These are phyloP conservation scores for Aproaerema taeniolella DNA, from an alignment of 2,888 invertebrate genomes.

Conservation along the genomic window DNA sequence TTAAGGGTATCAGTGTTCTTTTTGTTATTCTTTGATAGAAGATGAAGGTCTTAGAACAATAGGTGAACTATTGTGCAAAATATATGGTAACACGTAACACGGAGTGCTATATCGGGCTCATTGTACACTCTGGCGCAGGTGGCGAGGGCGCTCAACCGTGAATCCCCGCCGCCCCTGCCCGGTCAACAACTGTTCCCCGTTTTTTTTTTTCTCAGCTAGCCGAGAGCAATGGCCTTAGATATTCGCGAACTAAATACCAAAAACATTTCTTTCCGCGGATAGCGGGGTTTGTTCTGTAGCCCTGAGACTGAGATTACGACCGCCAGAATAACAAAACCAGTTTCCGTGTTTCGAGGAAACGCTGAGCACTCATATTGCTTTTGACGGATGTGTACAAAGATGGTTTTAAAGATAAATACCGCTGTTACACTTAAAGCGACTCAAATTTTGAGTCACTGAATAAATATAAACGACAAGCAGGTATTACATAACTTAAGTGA, in stretches of 20 bases:
- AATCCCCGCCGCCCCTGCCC: conserved; percentile 49
- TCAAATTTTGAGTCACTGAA: too few species aligned
- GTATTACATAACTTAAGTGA: too few species aligned
- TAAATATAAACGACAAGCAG: too few species aligned
- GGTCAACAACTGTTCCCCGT: conserved; percentile 62
- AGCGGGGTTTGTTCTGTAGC: conserved; percentile 11
- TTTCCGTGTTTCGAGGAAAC: conserved; percentile 26
- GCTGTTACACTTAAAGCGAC: conserved; percentile 8
- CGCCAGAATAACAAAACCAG: conserved; percentile 25
- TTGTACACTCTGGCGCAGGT: conserved; percentile 34
- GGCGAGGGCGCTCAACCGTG: conserved; percentile 65
- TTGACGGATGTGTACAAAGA: conserved; percentile 20
- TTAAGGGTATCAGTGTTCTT: too few species aligned
- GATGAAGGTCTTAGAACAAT: conserved; percentile 14
- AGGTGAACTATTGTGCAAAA: conserved; percentile 13
- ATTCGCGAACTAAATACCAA: conserved; percentile 31
- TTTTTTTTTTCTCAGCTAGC: conserved; percentile 45
- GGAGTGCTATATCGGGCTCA: conserved; percentile 33
- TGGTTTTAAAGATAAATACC: conserved; percentile 8
- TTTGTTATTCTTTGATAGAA: neutral
- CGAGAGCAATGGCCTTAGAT: conserved; percentile 59
- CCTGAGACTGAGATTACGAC: conserved; percentile 28
- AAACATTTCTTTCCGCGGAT: conserved; percentile 20
- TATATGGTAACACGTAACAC: conserved; percentile 12
- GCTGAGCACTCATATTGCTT: conserved; percentile 19